Percentiles rank a stretch among this genome's conserved stretches.
Conservation (phyloP, 2,797 vertebrate species). For the Astyanax mexicanus region DNA sequence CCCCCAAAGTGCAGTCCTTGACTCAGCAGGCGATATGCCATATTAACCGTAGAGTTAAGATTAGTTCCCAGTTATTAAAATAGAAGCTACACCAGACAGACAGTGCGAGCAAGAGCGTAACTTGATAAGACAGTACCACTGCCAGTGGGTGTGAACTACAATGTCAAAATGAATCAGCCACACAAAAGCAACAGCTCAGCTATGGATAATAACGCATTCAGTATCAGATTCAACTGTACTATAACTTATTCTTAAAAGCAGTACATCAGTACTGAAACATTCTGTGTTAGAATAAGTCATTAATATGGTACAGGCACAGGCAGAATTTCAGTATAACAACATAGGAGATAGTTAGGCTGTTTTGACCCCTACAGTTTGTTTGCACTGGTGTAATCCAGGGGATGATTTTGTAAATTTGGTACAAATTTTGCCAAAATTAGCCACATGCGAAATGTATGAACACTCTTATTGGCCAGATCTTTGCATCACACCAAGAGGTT, state of each 20-base stretch:
- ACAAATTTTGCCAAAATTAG: too few relatives aligned
- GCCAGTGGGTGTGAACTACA: constrained; percentile 46
- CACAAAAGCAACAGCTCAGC: constrained; percentile 11
- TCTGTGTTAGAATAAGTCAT: not conserved
- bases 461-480: too few relatives aligned
- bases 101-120: constrained; percentile 30
- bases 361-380: too few relatives aligned
- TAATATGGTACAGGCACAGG: not conserved
- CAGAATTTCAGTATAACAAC: not conserved
- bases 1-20: constrained; percentile 45
- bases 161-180: constrained; percentile 2
- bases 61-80: constrained; percentile 50
- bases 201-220: not conserved
- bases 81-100: constrained; percentile 45
- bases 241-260: not conserved
- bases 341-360: too few relatives aligned
- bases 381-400: too few relatives aligned
- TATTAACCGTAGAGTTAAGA: constrained; percentile 48
- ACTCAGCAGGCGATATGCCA: constrained; percentile 55
- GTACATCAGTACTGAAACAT: constrained; percentile 1
- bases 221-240: not conserved
- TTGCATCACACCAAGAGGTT: too few relatives aligned
- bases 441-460: too few relatives aligned
- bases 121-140: constrained; percentile 35
- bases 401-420: too few relatives aligned